Conservation (phyloP, 2,888 invertebrate species). For the Mystacides longicornis region DNA sequence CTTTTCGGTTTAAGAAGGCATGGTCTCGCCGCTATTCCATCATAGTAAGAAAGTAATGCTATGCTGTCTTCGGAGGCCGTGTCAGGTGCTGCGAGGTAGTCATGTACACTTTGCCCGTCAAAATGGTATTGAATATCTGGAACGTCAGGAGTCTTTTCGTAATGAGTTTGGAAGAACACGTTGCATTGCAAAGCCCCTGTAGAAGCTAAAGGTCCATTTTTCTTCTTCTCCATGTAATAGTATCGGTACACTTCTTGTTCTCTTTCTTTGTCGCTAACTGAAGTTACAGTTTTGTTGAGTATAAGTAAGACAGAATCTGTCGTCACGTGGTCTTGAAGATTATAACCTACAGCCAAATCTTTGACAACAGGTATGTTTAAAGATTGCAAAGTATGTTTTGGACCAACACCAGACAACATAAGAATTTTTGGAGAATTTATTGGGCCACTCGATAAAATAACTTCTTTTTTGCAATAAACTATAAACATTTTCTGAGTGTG, state of each 20-base stretch:
- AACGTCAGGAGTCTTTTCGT: conserved; percentile 37
- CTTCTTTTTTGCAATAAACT: conserved; percentile 51
- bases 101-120: conserved; percentile 49
- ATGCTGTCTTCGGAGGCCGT: conserved; percentile 42
- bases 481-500: conserved; percentile 42
- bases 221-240: conserved; percentile 38
- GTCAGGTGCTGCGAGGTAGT: conserved; percentile 52
- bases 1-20: conserved; percentile 57
- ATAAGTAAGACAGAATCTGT: conserved; percentile 50
- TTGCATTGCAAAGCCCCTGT: conserved; percentile 49
- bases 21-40: conserved; percentile 54
- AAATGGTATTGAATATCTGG: conserved; percentile 64
- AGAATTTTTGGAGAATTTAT: conserved; percentile 57
- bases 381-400: conserved; percentile 44
- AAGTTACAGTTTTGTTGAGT: conserved; percentile 50
- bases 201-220: conserved; percentile 47
- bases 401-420: conserved; percentile 62
- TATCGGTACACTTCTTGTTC: conserved; percentile 40
- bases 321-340: conserved; percentile 69
- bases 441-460: conserved; percentile 53
- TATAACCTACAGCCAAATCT: conserved; percentile 63
- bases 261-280: conserved; percentile 36
- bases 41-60: conserved; percentile 55
- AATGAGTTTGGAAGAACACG: conserved; percentile 55
- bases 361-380: conserved; percentile 50